phyloP scores from a whole-genome alignment of 30 jellyfish, hydroid and myxozoan species.

The Aurelia aurita complex sp. Pacific region DNA sequence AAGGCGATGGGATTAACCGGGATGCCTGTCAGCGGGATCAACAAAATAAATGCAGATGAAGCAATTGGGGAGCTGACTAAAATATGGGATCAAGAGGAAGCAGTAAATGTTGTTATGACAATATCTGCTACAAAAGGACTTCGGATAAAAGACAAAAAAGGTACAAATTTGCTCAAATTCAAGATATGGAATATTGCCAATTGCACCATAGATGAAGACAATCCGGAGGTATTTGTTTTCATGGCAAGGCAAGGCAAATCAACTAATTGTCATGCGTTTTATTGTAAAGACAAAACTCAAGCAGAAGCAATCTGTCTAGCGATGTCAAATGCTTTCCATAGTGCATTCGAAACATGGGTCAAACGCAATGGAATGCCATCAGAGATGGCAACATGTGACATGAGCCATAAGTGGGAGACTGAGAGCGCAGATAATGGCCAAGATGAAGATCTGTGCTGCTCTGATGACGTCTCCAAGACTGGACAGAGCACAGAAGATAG shows the following conservation, averaged over 20 bases:
- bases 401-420: too few relatives aligned
- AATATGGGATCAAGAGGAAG: constrained; percentile 33
- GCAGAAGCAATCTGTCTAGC: constrained; percentile 60
- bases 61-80: constrained; percentile 43
- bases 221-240: constrained; percentile 51
- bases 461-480: too few relatives aligned
- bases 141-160: constrained; percentile 42
- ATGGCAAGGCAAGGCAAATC: constrained; percentile 45
- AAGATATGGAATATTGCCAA: constrained; percentile 57
- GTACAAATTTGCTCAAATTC: constrained; percentile 38
- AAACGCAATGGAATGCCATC: constrained; percentile 1
- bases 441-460: too few relatives aligned
- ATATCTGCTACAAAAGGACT: constrained; percentile 60
- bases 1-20: constrained; percentile 61
- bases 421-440: too few relatives aligned
- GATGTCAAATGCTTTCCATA: constrained; percentile 61
- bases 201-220: constrained; percentile 43
- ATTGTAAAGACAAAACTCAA: constrained; percentile 37
- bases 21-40: constrained; percentile 23
- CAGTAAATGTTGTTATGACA: constrained; percentile 36
- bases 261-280: constrained; percentile 51
- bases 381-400: too few relatives aligned
- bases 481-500: too few relatives aligned
- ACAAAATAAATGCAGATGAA: background rate
- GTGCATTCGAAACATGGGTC: constrained; percentile 64